Evolutionary conservation across 2,113 vertebrate species (phyloP).

Genomic region (Xiphias gladius): DNA sequence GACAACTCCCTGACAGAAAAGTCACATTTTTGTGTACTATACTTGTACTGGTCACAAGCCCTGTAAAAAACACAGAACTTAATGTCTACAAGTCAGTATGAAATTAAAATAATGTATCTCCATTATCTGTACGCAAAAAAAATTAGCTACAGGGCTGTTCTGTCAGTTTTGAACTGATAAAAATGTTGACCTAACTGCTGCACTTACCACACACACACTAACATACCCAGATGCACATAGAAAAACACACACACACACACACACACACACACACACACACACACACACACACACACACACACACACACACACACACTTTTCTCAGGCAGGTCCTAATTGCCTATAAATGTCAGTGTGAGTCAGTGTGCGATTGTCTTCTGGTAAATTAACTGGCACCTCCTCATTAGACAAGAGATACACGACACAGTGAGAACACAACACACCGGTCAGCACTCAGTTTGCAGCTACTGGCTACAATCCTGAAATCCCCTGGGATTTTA

Average conservation of each 20-base stretch:
- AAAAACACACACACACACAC: conserved; percentile 19
- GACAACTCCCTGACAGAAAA: not conserved
- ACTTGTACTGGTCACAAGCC: not conserved
- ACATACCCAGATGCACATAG: not conserved
- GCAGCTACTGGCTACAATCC: conserved; percentile 52
- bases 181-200: conserved; percentile 61
- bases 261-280: conserved; percentile 18
- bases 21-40: not conserved
- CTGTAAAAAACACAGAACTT: conserved; percentile 27
- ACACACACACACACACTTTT: conserved; percentile 54
- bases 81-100: conserved; percentile 56
- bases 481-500: conserved; percentile 58
- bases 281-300: conserved; percentile 19
- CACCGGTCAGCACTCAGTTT: conserved; percentile 72
- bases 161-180: conserved; percentile 61
- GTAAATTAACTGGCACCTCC: conserved; percentile 77
- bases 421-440: conserved; percentile 67
- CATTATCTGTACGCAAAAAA: conserved; percentile 67
- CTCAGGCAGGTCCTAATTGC: conserved; percentile 79
- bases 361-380: conserved; percentile 69
- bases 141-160: conserved; percentile 54
- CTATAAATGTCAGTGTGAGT: conserved; percentile 82
- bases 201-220: conserved; percentile 40
- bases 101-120: conserved; percentile 67
- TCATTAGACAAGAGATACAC: conserved; percentile 78